Evolutionary conservation across 1,140 invertebrate genomes (phyloP).

Genomic region (Drosophila subpulchrella): DNA sequence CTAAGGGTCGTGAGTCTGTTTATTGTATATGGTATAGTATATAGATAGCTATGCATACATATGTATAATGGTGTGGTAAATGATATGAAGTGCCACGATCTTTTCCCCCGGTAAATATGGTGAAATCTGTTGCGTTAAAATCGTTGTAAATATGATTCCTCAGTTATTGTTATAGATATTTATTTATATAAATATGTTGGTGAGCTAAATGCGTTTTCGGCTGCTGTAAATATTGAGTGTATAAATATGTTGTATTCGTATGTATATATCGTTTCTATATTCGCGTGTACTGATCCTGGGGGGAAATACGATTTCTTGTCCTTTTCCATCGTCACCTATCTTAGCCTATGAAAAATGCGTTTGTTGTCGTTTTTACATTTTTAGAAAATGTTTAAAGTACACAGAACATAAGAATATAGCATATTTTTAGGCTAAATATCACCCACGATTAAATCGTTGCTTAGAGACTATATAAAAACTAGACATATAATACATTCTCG

Average conservation of each 20-base stretch:
- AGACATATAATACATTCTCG: conserved; percentile 72
- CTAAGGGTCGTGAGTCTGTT: conserved; percentile 60
- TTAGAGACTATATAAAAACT: conserved; percentile 79
- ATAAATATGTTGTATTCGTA: conserved; percentile 57
- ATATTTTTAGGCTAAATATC: conserved; percentile 84
- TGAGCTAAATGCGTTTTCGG: conserved; percentile 61
- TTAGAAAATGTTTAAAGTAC: conserved; percentile 81
- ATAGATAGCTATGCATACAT: conserved; percentile 54
- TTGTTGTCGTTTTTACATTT: conserved; percentile 67
- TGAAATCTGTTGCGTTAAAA: conserved; percentile 66
- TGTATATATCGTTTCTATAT: conserved; percentile 49
- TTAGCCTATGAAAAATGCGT: conserved; percentile 41
- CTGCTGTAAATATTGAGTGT: conserved; percentile 70
- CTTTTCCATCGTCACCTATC: conserved; percentile 6
- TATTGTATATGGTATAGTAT: conserved; percentile 46
- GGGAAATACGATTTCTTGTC: conserved; percentile 29
- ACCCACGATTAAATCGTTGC: conserved; percentile 84
- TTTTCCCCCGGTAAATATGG: conserved; percentile 62
- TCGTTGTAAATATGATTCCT: conserved; percentile 75
- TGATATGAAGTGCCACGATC: conserved; percentile 53
- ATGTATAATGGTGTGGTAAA: conserved; percentile 42
- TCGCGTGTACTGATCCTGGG: conserved; percentile 51
- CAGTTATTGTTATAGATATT: conserved; percentile 35
- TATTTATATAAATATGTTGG: conserved; percentile 48
- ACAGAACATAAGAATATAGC: conserved; percentile 82